Base-by-base conservation (phyloP, 92 coral and sea anemone species). In the Porites evermanni region DNA sequence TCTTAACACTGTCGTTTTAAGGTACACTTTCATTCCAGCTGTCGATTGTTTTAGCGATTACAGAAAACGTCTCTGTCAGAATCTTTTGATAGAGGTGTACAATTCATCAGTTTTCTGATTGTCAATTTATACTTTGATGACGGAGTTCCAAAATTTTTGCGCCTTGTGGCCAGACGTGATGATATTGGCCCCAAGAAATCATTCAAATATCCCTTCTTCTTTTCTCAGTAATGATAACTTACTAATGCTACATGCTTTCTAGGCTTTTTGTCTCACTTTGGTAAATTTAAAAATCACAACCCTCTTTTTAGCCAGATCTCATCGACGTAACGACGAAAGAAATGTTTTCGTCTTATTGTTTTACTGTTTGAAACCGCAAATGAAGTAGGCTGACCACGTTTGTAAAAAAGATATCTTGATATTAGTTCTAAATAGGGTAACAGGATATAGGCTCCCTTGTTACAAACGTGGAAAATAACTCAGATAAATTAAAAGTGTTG, bases 321-420 rank as follows among this genome's bases (percentile, higher is more conserved):
- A 38, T 38, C 51, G 18, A 44, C 19, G n/a, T 3, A 69, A 53
- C 32, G 58, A 32, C n/a, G 6, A 56, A 54, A 19, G 10, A 16
- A 18, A 69, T 75, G 64, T 18, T 5, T 80, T 52, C 53, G 78
- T 74, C 78, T 10, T 74, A 8, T 69, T 12, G 77, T 58, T 81
- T 54, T 81, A 59, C 56, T 70, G 85, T 56, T 56, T 81, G 12
- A 81, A 59, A 70, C 77, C 85, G 38, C 85, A 81, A 58, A 60
- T 70, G 75, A 81, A 24, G 52, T 58, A 32, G 67, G 60, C 53
- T 79, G 21, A 70, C 77, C 70, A 52, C 77, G 18, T 38, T 70
- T 54, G 3, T 10, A 8, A 56, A 18, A 24, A 14, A 69, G 8
- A 51, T 66, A 4, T 66, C 7, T 12, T 12, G 19, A 54, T 74